These are phyloP conservation scores for Aphelenchoides fujianensis DNA, from an alignment of 1,140 invertebrate species.

Conservation along the genomic window DNA sequence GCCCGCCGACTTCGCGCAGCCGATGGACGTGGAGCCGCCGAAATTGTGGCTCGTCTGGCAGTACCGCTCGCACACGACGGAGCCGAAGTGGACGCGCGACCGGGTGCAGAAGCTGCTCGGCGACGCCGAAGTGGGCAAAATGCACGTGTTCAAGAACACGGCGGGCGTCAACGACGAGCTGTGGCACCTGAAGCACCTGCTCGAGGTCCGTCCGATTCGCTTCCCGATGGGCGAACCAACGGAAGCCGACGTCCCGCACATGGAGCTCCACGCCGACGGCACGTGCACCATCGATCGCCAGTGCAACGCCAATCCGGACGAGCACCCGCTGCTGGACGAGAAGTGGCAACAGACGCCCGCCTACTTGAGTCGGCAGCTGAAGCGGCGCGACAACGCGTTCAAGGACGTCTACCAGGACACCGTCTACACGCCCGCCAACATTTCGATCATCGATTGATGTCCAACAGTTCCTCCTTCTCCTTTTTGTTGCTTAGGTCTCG, in stretches of 20 bases:
- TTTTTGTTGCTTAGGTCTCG: too few species aligned
- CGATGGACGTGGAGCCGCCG: conserved; percentile 43
- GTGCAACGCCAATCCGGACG: conserved; percentile 21
- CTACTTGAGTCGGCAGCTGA: conserved; percentile 39
- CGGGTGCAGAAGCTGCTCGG: conserved; percentile 49
- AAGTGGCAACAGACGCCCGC: conserved; percentile 45
- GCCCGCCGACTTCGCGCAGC: conserved; percentile 43
- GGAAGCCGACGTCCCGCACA: conserved; percentile 39
- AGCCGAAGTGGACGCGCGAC: conserved; percentile 39
- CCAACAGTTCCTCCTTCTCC: too few species aligned
- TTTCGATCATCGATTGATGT: conserved; percentile 43
- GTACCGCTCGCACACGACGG: conserved; percentile 36
- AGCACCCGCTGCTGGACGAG: conserved; percentile 40
- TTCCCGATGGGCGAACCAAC: conserved; percentile 61
- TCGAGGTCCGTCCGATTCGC: conserved; percentile 51
- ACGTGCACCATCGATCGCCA: conserved; percentile 44
- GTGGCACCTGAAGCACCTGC: conserved; percentile 60
- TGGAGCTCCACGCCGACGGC: conserved; percentile 46
- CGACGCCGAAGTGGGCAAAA: conserved; percentile 41
- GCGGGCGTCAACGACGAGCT: conserved; percentile 48
- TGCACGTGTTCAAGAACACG: conserved; percentile 59
- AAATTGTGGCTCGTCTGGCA: conserved; percentile 60
- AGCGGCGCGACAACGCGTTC: conserved; percentile 31
- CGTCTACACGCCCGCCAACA: conserved; percentile 57
- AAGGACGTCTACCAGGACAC: conserved; percentile 58